Evolutionary conservation across 2,888 invertebrate genomes (phyloP), one percentile per base, ranked within the genome.

Genomic region (Hydrotaea cyrtoneurina): DNA sequence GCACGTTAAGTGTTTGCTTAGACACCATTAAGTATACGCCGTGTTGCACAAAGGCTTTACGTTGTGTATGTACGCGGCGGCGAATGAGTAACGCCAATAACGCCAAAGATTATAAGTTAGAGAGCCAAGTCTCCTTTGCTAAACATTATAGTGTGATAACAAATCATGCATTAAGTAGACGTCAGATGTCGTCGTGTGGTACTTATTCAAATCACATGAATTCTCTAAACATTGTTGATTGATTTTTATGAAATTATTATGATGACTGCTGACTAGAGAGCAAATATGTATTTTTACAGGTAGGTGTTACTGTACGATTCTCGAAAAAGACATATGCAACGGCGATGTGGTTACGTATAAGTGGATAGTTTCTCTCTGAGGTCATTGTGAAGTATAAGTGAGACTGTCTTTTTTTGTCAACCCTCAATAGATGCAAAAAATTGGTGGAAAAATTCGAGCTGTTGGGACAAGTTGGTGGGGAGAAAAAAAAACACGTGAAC

Each of bases 81-180:
- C 23, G 39, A 19, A 43, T 57, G 57, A 75, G 36, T 69, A 62
- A 71, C 50, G 15, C 43, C 7, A 39, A 4, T 3, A 39, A 10
- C 39, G 39, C n/a, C n/a, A n/a, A n/a, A 39, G 39, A 7, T 4
- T 4, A 39, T 8, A 4, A 13, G 3, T 13, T 4, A 8, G 39
- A 39, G 39, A 39, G 10, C 39, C 39, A 39, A 10, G 3, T 39
- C 39, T 39, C 39, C 1, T 50, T 50, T 50, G 15, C 50, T n/a
- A 50, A n/a, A n/a, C n/a, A 50, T 50, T 50, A 50, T 8, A 39
- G 39, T 55, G 50, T 83, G 50, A 55, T 53, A 69, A 66, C 7
- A 46, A 21, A 69, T 69, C 15, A 31, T 77, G 66, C 62, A 73
- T 80, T 80, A 73, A 73, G 69, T 80, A 80, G 39, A n/a, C 50